phyloP scores from a whole-genome alignment of 2,888 invertebrate species.

The Autographa gamma region DNA sequence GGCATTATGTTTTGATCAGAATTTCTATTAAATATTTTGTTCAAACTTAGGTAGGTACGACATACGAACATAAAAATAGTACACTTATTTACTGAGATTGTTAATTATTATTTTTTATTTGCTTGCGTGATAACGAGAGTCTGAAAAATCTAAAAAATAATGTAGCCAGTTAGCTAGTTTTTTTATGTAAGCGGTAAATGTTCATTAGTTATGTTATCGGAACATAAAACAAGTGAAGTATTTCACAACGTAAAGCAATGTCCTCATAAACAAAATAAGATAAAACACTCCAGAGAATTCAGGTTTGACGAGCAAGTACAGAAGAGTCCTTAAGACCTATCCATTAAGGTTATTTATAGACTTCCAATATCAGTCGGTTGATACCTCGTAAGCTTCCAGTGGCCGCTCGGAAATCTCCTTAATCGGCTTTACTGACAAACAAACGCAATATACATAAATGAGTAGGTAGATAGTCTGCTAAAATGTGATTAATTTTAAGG shows the following conservation, averaged over 20 bases:
- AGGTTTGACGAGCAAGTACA: background rate
- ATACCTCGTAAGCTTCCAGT: slow-evolving; percentile 63
- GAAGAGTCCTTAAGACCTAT: background rate
- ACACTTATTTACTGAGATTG: too few relatives aligned
- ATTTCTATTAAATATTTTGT: too few relatives aligned
- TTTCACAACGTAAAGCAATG: background rate
- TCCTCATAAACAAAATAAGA: background rate
- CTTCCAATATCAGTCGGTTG: slow-evolving; percentile 51
- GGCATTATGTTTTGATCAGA: background rate
- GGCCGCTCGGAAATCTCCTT: slow-evolving; percentile 63
- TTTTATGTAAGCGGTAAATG: too few relatives aligned
- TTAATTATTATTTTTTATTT: too few relatives aligned
- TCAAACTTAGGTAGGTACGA: too few relatives aligned
- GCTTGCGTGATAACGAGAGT: too few relatives aligned
- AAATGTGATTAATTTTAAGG: background rate
- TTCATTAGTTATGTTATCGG: too few relatives aligned
- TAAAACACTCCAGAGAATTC: background rate
- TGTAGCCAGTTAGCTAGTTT: too few relatives aligned
- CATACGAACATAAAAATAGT: too few relatives aligned
- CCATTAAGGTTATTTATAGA: slow-evolving; percentile 51
- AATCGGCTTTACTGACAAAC: slow-evolving; percentile 69
- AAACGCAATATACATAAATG: slow-evolving; percentile 19
- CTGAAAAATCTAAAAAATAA: too few relatives aligned
- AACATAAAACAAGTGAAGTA: background rate
- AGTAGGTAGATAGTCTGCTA: background rate